phyloP scores from a whole-genome alignment of 2,888 invertebrate species.

The Ectemnius lituratus region DNA sequence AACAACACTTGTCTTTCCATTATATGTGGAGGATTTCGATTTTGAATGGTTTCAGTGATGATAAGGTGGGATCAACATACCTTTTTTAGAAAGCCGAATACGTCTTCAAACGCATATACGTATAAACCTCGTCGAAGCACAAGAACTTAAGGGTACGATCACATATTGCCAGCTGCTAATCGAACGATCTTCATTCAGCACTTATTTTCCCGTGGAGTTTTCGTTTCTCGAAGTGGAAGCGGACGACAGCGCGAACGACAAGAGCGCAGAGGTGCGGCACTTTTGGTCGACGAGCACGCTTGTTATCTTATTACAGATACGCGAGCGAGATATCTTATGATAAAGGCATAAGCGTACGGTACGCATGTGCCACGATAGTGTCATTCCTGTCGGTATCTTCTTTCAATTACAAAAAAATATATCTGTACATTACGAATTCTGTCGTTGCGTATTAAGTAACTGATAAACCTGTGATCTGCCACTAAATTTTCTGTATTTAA shows the following conservation, averaged over 20 bases:
- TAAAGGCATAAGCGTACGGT: constrained; percentile 59
- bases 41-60: too few relatives aligned
- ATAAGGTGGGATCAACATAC: constrained; percentile 1
- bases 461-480: not conserved
- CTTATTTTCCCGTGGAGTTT: constrained; percentile 10
- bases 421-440: constrained; percentile 16
- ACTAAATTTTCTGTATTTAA: not conserved
- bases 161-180: constrained; percentile 18
- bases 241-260: constrained; percentile 19
- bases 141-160: constrained; percentile 17
- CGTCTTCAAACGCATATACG: not conserved
- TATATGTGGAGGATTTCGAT: not conserved
- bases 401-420: constrained; percentile 4
- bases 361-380: constrained; percentile 39
- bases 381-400: constrained; percentile 17
- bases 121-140: not conserved
- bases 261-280: constrained; percentile 61
- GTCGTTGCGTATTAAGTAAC: not conserved
- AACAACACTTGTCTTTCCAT: too few relatives aligned
- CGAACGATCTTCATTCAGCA: not conserved
- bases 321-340: constrained; percentile 69
- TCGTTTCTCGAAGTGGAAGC: constrained; percentile 16
- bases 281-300: constrained; percentile 59
- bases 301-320: constrained; percentile 70
- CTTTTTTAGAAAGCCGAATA: not conserved